Percentiles rank a stretch among this genome's conserved stretches.
These are phyloP conservation scores for Limnephilus marmoratus DNA, from an alignment of 2,888 invertebrate species.

Conservation along the genomic window DNA sequence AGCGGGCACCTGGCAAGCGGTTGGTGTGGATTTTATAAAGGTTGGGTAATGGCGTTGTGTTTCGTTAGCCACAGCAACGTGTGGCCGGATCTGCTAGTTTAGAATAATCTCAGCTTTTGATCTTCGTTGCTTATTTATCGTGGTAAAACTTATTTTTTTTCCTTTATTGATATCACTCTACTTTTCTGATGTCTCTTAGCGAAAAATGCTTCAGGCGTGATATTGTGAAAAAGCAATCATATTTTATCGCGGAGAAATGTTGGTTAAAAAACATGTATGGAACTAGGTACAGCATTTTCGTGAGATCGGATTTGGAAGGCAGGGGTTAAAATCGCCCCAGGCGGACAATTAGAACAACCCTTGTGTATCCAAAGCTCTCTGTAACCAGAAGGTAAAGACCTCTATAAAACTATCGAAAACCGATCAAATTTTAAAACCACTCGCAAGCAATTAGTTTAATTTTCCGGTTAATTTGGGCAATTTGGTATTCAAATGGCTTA, in stretches of 20 bases:
- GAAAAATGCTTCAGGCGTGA: not conserved
- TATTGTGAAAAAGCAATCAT: constrained; percentile 2
- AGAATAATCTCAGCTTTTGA: not conserved
- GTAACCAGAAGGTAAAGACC: not conserved
- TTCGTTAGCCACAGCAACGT: no score
- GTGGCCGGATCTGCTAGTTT: no score
- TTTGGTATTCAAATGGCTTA: constrained; percentile 34
- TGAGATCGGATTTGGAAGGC: not conserved
- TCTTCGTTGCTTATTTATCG: not conserved
- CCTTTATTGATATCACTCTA: not conserved
- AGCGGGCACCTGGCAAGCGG: no score
- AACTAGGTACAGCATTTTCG: not conserved
- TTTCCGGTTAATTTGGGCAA: not conserved
- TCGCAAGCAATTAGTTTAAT: constrained; percentile 34
- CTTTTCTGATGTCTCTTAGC: not conserved
- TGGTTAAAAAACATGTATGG: not conserved
- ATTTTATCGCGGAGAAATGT: constrained; percentile 11
- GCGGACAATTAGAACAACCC: constrained; percentile 51
- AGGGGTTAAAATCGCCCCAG: constrained; percentile 43
- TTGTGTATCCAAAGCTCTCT: not conserved
- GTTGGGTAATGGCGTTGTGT: no score
- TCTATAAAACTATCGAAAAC: constrained; percentile 43
- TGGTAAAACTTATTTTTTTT: not conserved
- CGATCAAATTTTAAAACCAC: constrained; percentile 50
- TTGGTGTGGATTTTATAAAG: no score